These are phyloP conservation scores for Bolborhynchus lineola DNA, from an alignment of 2,113 vertebrate genomes.

Conservation along the genomic window DNA sequence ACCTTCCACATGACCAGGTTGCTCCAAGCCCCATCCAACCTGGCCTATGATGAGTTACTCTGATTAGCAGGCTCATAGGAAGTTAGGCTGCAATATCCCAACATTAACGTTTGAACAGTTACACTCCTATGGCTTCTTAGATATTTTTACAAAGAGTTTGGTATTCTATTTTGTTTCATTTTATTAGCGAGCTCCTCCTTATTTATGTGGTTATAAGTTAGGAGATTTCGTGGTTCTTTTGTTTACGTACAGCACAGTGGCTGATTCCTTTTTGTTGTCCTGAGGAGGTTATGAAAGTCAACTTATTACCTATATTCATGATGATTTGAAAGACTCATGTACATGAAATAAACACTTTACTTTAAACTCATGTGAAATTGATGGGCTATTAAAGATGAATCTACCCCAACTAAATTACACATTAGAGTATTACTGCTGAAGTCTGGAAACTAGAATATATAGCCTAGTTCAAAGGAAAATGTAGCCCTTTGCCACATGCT, in stretches of 20 bases:
- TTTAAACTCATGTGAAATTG: background rate
- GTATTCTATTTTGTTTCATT: background rate
- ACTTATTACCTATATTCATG: background rate
- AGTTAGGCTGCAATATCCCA: background rate
- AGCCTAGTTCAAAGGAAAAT: background rate
- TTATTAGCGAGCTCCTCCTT: background rate
- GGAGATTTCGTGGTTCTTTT: background rate
- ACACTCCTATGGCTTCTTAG: background rate
- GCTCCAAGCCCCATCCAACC: background rate
- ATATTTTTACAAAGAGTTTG: background rate
- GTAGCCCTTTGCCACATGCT: background rate
- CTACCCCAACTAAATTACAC: background rate
- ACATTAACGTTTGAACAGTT: background rate
- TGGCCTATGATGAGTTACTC: background rate
- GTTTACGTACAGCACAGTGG: background rate
- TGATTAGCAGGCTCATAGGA: background rate
- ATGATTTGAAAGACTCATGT: background rate
- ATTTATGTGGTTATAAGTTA: background rate
- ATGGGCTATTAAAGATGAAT: background rate
- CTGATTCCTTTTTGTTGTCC: slow-evolving; percentile 21
- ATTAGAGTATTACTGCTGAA: background rate
- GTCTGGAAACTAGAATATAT: background rate
- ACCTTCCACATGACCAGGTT: background rate
- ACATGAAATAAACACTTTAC: background rate
- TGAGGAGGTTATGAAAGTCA: background rate